Evolutionary conservation across 2,888 invertebrate genomes (phyloP).

Genomic region (Oconnorella tubifera): DNA sequence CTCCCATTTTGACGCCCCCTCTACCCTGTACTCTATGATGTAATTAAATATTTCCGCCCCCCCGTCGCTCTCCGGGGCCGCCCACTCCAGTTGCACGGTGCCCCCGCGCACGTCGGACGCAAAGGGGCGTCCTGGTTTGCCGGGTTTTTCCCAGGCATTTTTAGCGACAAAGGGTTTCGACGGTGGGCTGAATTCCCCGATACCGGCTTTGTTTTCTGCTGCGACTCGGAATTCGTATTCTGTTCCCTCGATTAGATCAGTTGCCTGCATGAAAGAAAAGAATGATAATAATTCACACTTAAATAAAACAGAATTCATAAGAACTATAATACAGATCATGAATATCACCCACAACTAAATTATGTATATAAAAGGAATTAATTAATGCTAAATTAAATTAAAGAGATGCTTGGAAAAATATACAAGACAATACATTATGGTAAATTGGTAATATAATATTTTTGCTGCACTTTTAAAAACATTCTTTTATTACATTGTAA

Average conservation of each 20-base stretch:
- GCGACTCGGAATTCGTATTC: constrained; percentile 62
- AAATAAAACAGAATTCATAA: too few species aligned
- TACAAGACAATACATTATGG: too few species aligned
- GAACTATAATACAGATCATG: too few species aligned
- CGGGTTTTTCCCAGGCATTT: constrained; percentile 29
- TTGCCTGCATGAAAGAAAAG: too few species aligned
- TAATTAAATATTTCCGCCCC: constrained; percentile 45
- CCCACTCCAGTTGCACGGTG: constrained; percentile 67
- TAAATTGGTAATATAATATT: too few species aligned
- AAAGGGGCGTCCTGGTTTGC: constrained; percentile 37
- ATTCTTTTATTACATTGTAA: too few species aligned
- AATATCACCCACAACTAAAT: too few species aligned
- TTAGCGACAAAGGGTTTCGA: constrained; percentile 38
- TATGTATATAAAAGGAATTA: too few species aligned
- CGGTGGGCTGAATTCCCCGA: constrained; percentile 33
- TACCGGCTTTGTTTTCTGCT: constrained; percentile 65
- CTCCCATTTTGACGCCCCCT: constrained; percentile 26
- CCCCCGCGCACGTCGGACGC: constrained; percentile 54
- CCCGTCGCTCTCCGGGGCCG: constrained; percentile 46
- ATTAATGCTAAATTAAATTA: too few species aligned
- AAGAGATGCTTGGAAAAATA: too few species aligned
- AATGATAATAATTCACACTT: too few species aligned
- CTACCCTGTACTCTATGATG: constrained; percentile 26
- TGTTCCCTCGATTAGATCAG: constrained; percentile 47
- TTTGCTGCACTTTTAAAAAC: too few species aligned